Evolutionary conservation across 2,797 vertebrate species (phyloP).

Genomic region (Triplophysa yarkandensis): DNA sequence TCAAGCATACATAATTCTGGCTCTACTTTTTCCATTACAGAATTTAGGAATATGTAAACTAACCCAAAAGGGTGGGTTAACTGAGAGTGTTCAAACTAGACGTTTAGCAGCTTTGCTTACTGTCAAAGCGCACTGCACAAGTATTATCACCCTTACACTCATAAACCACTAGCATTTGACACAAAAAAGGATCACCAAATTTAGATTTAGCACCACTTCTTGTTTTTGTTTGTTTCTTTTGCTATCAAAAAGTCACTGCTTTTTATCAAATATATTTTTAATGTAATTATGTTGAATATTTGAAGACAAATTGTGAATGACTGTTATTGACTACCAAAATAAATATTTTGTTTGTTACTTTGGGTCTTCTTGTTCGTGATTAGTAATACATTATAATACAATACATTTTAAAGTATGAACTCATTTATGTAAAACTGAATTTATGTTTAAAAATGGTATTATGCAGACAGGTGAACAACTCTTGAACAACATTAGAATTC

Average conservation of each 20-base stretch:
- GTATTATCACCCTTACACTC: slow-evolving; percentile 9
- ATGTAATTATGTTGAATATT: slow-evolving; percentile 74
- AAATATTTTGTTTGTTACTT: slow-evolving; percentile 65
- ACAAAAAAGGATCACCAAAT: slow-evolving; percentile 40
- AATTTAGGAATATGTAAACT: neutral
- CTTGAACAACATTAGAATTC: neutral
- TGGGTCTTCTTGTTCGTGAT: slow-evolving; percentile 32
- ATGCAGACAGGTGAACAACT: neutral
- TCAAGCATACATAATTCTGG: neutral
- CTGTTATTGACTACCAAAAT: slow-evolving; percentile 60
- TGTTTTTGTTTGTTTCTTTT: too few species aligned
- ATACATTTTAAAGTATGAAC: neutral
- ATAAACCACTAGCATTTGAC: slow-evolving; percentile 4
- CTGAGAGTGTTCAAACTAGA: slow-evolving; percentile 19
- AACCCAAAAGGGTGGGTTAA: slow-evolving; percentile 47
- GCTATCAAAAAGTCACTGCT: neutral
- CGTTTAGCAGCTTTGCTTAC: slow-evolving; percentile 33
- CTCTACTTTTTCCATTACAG: neutral
- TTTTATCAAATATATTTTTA: slow-evolving; percentile 24
- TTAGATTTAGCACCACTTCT: slow-evolving; percentile 51
- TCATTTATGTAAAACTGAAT: neutral
- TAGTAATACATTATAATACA: neutral
- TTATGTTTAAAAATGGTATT: neutral
- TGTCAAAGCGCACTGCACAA: slow-evolving; percentile 21
- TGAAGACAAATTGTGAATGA: slow-evolving; percentile 54